Evolutionary conservation across 1,140 invertebrate species (phyloP).

Genomic region (Nasonia giraulti): DNA sequence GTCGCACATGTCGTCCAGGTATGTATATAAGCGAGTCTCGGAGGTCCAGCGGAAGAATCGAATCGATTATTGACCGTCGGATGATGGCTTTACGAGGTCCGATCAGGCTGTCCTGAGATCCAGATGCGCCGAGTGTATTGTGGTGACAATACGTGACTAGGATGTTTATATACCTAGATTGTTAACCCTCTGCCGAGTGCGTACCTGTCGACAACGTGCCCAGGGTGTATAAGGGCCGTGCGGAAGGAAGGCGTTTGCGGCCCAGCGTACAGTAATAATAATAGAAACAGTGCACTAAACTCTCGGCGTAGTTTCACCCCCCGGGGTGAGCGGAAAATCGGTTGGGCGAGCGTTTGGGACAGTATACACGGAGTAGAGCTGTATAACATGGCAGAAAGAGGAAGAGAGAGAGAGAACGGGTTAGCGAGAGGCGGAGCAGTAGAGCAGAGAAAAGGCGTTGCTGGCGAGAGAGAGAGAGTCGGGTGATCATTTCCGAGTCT

Average conservation of each 20-base stretch:
- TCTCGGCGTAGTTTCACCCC: too few relatives aligned
- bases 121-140: too few relatives aligned
- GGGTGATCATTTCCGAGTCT: not conserved
- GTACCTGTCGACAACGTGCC: not conserved
- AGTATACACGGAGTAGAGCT: too few relatives aligned
- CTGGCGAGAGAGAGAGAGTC: too few relatives aligned
- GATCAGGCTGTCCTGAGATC: too few relatives aligned
- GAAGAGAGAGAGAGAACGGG: not conserved
- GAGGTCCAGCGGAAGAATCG: not conserved
- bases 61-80: conserved; percentile 22
- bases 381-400: not conserved
- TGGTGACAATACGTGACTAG: too few relatives aligned
- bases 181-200: not conserved
- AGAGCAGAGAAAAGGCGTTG: not conserved
- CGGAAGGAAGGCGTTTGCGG: not conserved
- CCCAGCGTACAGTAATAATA: too few relatives aligned
- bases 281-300: too few relatives aligned
- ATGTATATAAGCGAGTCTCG: not conserved
- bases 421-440: not conserved
- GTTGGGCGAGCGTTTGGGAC: too few relatives aligned
- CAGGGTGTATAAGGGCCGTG: too few relatives aligned
- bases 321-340: too few relatives aligned
- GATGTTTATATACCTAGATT: too few relatives aligned
- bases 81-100: not conserved
- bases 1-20: not conserved